Percentiles rank a stretch among this genome's conserved stretches.
phyloP scores from a whole-genome alignment of 2,797 vertebrate species.

The Phalanger gymnotis region DNA sequence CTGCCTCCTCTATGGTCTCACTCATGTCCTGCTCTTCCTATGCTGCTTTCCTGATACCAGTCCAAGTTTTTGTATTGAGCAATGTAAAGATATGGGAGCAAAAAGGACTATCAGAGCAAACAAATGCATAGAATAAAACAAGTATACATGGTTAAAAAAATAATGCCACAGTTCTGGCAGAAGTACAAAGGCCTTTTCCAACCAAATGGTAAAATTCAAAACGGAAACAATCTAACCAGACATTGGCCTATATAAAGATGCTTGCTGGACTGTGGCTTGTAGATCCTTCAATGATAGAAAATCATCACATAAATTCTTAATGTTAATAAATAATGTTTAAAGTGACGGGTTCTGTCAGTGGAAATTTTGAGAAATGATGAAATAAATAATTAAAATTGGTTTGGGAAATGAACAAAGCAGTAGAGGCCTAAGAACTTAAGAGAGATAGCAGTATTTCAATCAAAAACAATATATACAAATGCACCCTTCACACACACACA shows the following conservation, averaged over 20 bases:
- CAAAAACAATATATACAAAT: background rate
- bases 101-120: background rate
- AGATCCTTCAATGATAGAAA: background rate
- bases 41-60: background rate
- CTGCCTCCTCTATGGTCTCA: background rate
- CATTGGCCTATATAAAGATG: background rate
- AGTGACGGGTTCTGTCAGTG: background rate
- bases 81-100: background rate
- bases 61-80: background rate
- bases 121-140: background rate
- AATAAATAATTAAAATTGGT: background rate
- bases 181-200: background rate
- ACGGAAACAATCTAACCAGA: background rate
- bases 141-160: background rate
- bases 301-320: background rate
- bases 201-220: background rate
- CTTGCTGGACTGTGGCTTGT: background rate
- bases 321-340: background rate
- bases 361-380: background rate
- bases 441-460: background rate
- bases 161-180: background rate
- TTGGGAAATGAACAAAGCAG: background rate
- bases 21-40: background rate
- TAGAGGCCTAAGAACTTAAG: background rate
- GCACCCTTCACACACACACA: background rate